Evolutionary conservation across 2,888 invertebrate genomes (phyloP).

Genomic region (Adela reaumurella): DNA sequence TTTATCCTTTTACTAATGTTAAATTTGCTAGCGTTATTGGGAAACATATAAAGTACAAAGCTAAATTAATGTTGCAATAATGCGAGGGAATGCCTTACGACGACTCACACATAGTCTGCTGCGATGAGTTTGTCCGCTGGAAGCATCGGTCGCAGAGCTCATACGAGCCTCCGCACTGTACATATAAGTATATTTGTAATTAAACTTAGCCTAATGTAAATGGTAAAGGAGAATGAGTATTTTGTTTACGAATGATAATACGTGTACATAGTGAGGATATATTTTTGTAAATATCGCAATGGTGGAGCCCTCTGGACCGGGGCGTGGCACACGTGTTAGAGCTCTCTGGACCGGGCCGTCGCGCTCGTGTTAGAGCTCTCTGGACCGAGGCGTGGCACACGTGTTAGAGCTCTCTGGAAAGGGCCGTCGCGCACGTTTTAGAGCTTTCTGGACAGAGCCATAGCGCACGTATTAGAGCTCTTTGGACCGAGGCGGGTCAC

Average conservation of each 20-base stretch:
- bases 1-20: too few species aligned
- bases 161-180: neutral
- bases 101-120: neutral
- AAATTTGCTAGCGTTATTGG: neutral
- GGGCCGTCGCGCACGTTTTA: too few species aligned
- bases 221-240: neutral
- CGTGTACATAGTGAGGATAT: neutral
- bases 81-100: neutral
- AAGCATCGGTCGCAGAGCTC: too few species aligned
- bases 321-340: too few species aligned
- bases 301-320: too few species aligned
- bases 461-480: too few species aligned
- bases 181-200: neutral
- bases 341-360: too few species aligned
- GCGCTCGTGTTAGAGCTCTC: too few species aligned
- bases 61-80: neutral
- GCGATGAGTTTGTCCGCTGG: neutral
- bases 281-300: neutral
- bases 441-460: too few species aligned
- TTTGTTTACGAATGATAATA: neutral
- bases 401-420: too few species aligned
- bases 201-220: neutral
- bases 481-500: too few species aligned
- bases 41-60: neutral
- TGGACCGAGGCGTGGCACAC: too few species aligned